phyloP scores from a whole-genome alignment of 2,888 invertebrate genomes.

The Pyrocoelia pectoralis region DNA sequence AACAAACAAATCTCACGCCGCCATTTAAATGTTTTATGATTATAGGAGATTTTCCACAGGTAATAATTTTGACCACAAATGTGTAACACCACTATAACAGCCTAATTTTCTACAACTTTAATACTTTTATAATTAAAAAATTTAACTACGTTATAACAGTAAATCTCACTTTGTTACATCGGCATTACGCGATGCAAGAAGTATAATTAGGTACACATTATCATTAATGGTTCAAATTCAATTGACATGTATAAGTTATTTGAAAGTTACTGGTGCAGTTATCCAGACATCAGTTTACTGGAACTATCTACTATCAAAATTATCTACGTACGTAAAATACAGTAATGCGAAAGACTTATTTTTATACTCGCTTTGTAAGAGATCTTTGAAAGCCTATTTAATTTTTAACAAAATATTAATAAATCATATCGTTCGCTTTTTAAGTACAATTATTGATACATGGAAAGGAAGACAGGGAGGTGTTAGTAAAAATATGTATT shows the following conservation, averaged over 20 bases:
- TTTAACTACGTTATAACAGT: conserved; percentile 60
- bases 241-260: conserved; percentile 55
- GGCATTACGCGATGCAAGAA: conserved; percentile 59
- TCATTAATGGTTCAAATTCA: conserved; percentile 36
- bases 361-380: conserved; percentile 52
- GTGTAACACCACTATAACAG: conserved; percentile 34
- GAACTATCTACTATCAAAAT: conserved; percentile 51
- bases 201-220: conserved; percentile 38
- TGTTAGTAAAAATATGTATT: conserved; percentile 29
- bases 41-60: conserved; percentile 48
- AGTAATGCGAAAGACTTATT: conserved; percentile 56
- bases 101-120: conserved; percentile 46
- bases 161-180: conserved; percentile 65
- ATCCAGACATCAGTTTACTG: conserved; percentile 39
- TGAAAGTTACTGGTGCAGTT: conserved; percentile 49
- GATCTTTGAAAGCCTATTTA: conserved; percentile 56
- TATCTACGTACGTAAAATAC: conserved; percentile 56
- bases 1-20: no score
- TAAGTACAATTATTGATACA: conserved; percentile 23
- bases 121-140: conserved; percentile 50
- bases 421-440: conserved; percentile 28
- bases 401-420: conserved; percentile 35
- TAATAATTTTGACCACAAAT: conserved; percentile 36
- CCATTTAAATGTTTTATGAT: conserved; percentile 47
- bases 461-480: conserved; percentile 36